Conservation (phyloP, 1,140 invertebrate species). For the Aphelinus certus region DNA sequence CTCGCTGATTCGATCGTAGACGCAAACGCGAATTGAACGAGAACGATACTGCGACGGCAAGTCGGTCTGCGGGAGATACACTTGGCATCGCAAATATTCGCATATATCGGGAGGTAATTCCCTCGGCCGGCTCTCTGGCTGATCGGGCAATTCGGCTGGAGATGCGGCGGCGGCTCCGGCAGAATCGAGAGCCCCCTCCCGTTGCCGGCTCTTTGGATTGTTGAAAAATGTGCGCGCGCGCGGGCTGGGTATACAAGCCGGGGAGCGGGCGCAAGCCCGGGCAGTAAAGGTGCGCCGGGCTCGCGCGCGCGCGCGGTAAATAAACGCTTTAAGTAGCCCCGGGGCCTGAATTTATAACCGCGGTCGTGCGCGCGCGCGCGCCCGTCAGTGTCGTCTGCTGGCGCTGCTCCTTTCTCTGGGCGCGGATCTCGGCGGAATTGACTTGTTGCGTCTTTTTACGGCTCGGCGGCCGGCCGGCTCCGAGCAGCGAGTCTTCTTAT, state of each 20-base stretch:
- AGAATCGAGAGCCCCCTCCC: no score
- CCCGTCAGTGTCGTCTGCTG: conserved; percentile 6
- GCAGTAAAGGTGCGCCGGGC: neutral
- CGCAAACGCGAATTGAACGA: no score
- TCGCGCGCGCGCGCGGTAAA: conserved; percentile 30
- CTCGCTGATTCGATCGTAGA: no score
- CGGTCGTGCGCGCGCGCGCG: neutral
- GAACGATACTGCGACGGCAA: no score
- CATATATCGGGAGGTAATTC: no score
- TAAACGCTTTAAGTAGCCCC: conserved; percentile 38
- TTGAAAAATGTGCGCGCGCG: no score
- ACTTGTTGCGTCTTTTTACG: conserved; percentile 42
- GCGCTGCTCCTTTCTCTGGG: neutral
- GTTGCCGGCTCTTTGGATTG: no score
- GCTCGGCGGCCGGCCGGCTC: neutral
- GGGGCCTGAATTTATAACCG: conserved; percentile 40
- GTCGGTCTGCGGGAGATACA: no score
- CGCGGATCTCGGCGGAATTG: conserved; percentile 21
- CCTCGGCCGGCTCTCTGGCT: no score
- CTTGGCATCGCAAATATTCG: no score
- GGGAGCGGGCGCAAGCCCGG: neutral
- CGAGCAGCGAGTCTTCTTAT: conserved; percentile 13
- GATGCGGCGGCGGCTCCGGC: no score
- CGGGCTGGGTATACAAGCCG: neutral
- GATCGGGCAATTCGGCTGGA: no score